Percentiles rank a stretch among this genome's conserved stretches.
These are phyloP conservation scores for Chaetophractus vellerosus DNA, from an alignment of 2,797 vertebrate species.

Conservation along the genomic window DNA sequence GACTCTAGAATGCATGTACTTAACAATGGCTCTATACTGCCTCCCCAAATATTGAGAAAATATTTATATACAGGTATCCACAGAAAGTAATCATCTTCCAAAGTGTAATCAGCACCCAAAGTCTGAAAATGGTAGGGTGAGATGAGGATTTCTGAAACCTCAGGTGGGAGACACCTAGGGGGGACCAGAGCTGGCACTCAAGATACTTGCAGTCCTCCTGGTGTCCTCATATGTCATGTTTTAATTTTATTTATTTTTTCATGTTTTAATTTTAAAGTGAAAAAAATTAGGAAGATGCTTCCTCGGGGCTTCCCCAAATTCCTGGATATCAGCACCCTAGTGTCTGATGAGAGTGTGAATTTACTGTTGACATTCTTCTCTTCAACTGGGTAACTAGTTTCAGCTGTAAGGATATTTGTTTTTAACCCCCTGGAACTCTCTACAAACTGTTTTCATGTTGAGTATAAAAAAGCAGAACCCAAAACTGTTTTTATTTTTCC, in stretches of 20 bases:
- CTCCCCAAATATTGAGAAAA: neutral
- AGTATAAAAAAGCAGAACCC: constrained; percentile 41
- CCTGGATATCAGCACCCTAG: neutral
- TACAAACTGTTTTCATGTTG: constrained; percentile 45
- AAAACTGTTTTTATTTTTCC: constrained; percentile 23
- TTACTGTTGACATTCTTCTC: constrained; percentile 2
- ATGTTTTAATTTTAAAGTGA: constrained; percentile 53
- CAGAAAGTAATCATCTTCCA: neutral
- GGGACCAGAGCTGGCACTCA: neutral
- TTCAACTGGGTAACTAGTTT: neutral
- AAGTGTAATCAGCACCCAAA: neutral
- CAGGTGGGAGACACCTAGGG: neutral
- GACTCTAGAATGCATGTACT: neutral
- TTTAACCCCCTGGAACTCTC: constrained; percentile 46
- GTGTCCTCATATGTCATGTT: neutral
- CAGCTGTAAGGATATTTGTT: constrained; percentile 63
- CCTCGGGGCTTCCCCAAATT: neutral
- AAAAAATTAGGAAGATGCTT: neutral
- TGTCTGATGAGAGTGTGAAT: neutral
- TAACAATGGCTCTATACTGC: neutral
- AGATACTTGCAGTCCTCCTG: neutral
- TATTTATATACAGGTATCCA: neutral
- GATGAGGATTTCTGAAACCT: neutral
- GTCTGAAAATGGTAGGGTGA: neutral
- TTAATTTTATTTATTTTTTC: constrained; percentile 20